Evolutionary conservation across 2,797 vertebrate genomes (phyloP).

Genomic region (Labroides dimidiatus): DNA sequence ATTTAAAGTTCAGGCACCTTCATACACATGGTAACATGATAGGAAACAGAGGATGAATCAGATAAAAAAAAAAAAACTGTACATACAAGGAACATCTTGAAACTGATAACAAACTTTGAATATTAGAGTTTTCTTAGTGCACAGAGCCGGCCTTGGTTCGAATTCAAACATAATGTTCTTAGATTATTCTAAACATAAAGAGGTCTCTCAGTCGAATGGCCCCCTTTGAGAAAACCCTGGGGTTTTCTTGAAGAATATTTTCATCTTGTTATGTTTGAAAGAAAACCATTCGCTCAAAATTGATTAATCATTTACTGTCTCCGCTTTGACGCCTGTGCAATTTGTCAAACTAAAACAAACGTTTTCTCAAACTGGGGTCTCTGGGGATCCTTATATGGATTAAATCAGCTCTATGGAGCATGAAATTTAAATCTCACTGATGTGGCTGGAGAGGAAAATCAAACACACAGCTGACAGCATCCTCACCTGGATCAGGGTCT

Average conservation of each 20-base stretch:
- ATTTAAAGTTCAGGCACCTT: conserved; percentile 33
- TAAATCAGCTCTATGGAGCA: conserved; percentile 30
- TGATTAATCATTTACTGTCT: conserved; percentile 22
- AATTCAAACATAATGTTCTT: conserved; percentile 9
- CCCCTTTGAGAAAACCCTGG: conserved; percentile 18
- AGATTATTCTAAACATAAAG: conserved; percentile 24
- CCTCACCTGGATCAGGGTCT: conserved; percentile 38
- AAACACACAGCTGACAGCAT: conserved; percentile 28
- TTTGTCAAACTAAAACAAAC: conserved; percentile 23
- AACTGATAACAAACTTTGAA: conserved; percentile 2
- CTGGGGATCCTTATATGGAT: conserved; percentile 28
- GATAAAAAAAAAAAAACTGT: conserved; percentile 23
- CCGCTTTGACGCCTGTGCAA: conserved; percentile 33
- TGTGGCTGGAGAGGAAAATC: conserved; percentile 24
- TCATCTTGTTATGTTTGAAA: conserved; percentile 33
- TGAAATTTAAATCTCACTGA: conserved; percentile 51
- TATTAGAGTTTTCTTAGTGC: not conserved
- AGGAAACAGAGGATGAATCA: conserved; percentile 28
- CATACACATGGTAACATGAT: conserved; percentile 43
- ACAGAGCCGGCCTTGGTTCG: not conserved
- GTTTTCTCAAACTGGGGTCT: conserved; percentile 12
- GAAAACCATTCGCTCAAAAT: conserved; percentile 21
- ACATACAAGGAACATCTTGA: conserved; percentile 39
- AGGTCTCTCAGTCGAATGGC: conserved; percentile 29
- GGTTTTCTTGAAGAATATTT: conserved; percentile 20